A percentile compares a stretch with the other conserved stretches of the same genome.
These are phyloP conservation scores for Toxotes chatareus DNA, from an alignment of 2,113 vertebrate genomes.

Conservation along the genomic window DNA sequence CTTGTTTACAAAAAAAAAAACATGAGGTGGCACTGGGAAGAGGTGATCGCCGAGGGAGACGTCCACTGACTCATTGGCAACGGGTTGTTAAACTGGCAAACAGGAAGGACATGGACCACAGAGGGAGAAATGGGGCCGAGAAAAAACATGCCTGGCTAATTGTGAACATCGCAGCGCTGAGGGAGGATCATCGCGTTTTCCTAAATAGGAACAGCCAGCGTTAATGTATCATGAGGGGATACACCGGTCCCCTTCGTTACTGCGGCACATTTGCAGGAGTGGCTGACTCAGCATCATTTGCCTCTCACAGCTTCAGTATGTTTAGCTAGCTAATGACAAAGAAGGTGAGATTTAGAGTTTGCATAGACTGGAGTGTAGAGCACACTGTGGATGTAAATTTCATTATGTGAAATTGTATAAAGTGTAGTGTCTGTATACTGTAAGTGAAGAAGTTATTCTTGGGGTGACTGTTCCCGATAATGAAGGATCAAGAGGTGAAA, in stretches of 20 bases:
- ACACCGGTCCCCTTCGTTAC: constrained; percentile 17
- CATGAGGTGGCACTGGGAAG: constrained; percentile 6
- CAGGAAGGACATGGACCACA: constrained; percentile 23
- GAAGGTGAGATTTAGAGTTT: neutral
- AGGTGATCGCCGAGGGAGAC: constrained; percentile 25
- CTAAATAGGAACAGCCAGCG: constrained; percentile 37
- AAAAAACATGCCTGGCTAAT: constrained; percentile 44
- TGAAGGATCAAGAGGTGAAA: neutral
- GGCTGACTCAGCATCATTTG: constrained; percentile 51
- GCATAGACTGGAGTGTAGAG: neutral
- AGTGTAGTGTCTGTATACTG: neutral
- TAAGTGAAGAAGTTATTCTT: neutral
- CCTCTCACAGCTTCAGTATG: constrained; percentile 1
- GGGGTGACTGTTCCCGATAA: neutral
- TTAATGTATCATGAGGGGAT: constrained; percentile 58
- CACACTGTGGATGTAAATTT: neutral
- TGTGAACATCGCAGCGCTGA: constrained; percentile 35
- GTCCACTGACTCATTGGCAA: constrained; percentile 31
- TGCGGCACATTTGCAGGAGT: constrained; percentile 19
- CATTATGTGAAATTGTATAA: neutral
- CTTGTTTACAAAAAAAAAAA: constrained; percentile 20
- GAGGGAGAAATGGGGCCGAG: constrained; percentile 44
- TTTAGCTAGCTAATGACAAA: constrained; percentile 9
- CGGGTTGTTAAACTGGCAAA: constrained; percentile 44
- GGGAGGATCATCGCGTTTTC: constrained; percentile 23